These are phyloP conservation scores for Acanthiza pusilla DNA, from an alignment of 2,797 vertebrate genomes.

Conservation along the genomic window DNA sequence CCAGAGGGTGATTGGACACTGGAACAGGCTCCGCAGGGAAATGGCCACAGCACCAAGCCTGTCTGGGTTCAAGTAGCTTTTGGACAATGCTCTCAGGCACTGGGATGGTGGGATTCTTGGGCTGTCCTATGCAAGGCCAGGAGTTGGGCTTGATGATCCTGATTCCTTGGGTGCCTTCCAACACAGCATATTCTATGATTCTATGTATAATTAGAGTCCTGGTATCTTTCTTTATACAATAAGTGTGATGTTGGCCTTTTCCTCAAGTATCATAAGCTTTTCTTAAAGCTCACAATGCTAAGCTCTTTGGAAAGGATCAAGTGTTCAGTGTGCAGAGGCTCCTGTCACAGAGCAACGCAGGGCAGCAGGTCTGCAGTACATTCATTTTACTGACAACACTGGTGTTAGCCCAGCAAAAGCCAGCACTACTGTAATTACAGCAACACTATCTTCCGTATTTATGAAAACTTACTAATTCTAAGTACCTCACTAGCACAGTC, in stretches of 20 bases:
- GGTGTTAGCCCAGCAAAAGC: not conserved
- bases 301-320: not conserved
- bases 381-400: not conserved
- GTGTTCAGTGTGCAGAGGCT: not conserved
- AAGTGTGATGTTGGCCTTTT: not conserved
- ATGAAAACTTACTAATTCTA: not conserved
- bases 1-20: not conserved
- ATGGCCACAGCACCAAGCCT: not conserved
- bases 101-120: not conserved
- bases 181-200: not conserved
- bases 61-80: not conserved
- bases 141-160: not conserved
- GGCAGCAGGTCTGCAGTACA: not conserved
- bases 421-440: not conserved
- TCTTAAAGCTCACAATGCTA: not conserved
- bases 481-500: not conserved
- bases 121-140: not conserved
- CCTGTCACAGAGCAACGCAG: not conserved
- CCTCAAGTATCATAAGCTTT: not conserved
- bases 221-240: not conserved
- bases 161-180: not conserved
- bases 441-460: not conserved
- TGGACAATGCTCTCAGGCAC: not conserved
- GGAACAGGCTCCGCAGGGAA: not conserved
- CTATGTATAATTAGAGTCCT: not conserved